Percentiles rank a stretch among this genome's conserved stretches.
Conservation (phyloP, 2,888 invertebrate genomes). For the Heteropelma amictum region DNA sequence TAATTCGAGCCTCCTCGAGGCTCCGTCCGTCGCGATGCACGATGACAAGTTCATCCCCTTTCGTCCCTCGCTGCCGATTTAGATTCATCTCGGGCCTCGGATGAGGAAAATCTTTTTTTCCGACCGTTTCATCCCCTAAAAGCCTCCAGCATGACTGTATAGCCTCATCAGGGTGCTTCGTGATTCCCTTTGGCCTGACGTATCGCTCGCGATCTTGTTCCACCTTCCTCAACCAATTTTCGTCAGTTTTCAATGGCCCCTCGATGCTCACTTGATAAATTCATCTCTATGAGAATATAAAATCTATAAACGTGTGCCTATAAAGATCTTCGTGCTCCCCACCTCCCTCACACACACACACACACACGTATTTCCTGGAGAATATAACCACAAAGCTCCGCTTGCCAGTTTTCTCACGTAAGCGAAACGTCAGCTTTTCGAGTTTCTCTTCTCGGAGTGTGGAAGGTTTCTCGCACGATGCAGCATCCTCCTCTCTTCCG, state of each 20-base stretch:
- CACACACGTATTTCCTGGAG: background rate
- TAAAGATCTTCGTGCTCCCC: background rate
- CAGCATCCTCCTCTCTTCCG: slow-evolving; percentile 11
- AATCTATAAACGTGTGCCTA: slow-evolving; percentile 15
- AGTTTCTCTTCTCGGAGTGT: slow-evolving; percentile 37
- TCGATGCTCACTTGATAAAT: slow-evolving; percentile 62
- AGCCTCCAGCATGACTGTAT: background rate
- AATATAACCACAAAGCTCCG: background rate
- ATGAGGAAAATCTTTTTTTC: slow-evolving; percentile 4
- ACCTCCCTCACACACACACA: background rate
- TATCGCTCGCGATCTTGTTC: slow-evolving; percentile 36
- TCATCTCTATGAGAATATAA: slow-evolving; percentile 47
- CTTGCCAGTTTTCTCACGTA: slow-evolving; percentile 64
- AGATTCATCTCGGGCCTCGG: background rate
- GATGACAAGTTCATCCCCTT: background rate
- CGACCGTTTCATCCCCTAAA: background rate
- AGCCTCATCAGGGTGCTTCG: slow-evolving; percentile 10
- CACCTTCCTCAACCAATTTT: slow-evolving; percentile 56
- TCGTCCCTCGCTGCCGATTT: background rate
- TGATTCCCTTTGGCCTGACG: slow-evolving; percentile 11
- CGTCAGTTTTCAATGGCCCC: slow-evolving; percentile 58
- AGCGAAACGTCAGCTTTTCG: slow-evolving; percentile 75
- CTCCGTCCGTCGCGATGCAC: no score
- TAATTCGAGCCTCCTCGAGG: no score
- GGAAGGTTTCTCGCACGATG: slow-evolving; percentile 1